Evolutionary conservation across 37 sponge, comb jelly and placozoan genomes (phyloP), one percentile per base, ranked within the genome.

Genomic region (Amphimedon queenslandica): DNA sequence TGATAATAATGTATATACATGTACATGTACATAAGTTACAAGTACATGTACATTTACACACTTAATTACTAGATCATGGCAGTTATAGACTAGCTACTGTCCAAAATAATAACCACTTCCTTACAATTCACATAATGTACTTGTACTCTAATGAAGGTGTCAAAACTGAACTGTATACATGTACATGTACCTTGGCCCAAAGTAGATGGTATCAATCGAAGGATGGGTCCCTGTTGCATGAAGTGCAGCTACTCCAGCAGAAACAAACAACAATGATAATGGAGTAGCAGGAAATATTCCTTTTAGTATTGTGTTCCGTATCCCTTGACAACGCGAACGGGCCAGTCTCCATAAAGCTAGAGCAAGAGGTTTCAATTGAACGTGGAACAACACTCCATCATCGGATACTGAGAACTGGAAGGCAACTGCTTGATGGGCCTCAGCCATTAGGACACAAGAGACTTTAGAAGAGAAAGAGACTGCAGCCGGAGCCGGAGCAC

Each of bases 381-480:
- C 79, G 18, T 82, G 74, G 37, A 93, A 65, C 18, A 70, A 29
- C 6, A 77, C 72, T 27, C 98, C 98, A 27, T 97, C 92, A 30
- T 90, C 92, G 21, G 92, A 91, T 21, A 97, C 92, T 10, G 78
- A 67, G 70, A 97, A 93, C 75, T 97, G 98, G 41, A 97, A 97
- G 25, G 94, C 98, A 16, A 97, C 98, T 10, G 98, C 98, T 35
- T 88, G 83, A 21, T 76, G 85, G n/a, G 98, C 98, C 79, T 97
- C 98, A 33, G 98, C 98, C 98, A 97, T 97, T 42, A 41, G 42
- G 51, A 47, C 51, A 8, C 51, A 13, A 18, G 8, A 13, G 51
- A n/a, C n/a, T n/a, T n/a, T n/a, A n/a, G n/a, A n/a, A n/a, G n/a
- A n/a, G n/a, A n/a, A n/a, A n/a, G n/a, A n/a, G n/a, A n/a, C n/a